These are phyloP conservation scores for Porites cylindrica DNA, from an alignment of 92 coral and sea anemone species.

Conservation along the genomic window DNA sequence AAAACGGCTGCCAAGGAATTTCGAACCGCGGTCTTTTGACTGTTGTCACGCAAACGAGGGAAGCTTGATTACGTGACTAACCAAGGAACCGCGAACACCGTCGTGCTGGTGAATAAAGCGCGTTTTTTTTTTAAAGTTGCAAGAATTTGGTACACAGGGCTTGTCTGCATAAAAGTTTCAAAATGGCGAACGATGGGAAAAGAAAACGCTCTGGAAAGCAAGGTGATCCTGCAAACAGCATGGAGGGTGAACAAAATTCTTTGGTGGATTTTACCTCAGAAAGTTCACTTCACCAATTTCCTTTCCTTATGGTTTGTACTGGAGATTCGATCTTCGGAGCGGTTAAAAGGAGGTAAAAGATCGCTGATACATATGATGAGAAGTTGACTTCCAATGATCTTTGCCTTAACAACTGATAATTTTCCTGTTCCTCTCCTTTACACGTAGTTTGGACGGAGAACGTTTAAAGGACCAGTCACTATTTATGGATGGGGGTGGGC, in stretches of 20 bases:
- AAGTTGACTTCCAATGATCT: not conserved
- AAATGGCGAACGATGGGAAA: no score
- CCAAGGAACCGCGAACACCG: no score
- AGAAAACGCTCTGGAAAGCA: not conserved
- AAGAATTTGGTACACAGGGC: no score
- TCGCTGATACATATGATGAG: slow-evolving; percentile 1
- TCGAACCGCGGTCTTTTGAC: not conserved
- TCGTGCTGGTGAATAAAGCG: no score
- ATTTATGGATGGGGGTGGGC: not conserved
- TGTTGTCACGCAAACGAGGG: no score
- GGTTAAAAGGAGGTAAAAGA: slow-evolving; percentile 2
- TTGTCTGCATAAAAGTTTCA: no score
- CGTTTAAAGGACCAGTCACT: not conserved
- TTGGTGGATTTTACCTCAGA: not conserved
- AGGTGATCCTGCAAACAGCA: not conserved
- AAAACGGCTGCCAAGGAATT: not conserved
- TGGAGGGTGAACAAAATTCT: not conserved
- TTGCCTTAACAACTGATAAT: not conserved
- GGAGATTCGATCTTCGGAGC: slow-evolving; percentile 1
- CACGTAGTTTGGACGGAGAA: not conserved
- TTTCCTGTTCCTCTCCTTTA: not conserved
- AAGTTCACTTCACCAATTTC: not conserved
- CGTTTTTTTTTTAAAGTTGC: no score
- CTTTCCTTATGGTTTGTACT: not conserved
- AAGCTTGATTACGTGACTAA: no score